Evolutionary conservation across 1,140 invertebrate species (phyloP).

Genomic region (Saxidomus purpurata): DNA sequence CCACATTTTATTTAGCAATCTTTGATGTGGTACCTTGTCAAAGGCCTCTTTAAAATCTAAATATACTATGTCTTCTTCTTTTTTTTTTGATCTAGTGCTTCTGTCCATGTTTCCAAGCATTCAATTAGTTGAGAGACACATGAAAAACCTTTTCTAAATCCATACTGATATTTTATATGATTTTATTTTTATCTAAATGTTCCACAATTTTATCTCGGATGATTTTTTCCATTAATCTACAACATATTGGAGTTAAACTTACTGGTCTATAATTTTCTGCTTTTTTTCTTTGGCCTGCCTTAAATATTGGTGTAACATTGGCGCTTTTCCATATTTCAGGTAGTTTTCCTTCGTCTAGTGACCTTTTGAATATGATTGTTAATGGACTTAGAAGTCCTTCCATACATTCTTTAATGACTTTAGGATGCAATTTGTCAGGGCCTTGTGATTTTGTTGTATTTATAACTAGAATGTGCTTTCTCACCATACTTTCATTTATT

Average conservation of each 20-base stretch:
- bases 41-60: conserved; percentile 32
- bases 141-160: not conserved
- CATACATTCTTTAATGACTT: not conserved
- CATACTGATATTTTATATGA: conserved; percentile 25
- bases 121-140: conserved; percentile 20
- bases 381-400: not conserved
- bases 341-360: not conserved
- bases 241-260: not conserved
- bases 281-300: too few species aligned
- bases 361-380: not conserved
- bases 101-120: not conserved
- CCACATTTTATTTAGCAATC: conserved; percentile 53
- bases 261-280: too few species aligned
- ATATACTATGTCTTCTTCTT: not conserved
- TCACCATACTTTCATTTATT: not conserved
- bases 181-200: conserved; percentile 2
- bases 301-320: too few species aligned
- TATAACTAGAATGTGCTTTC: not conserved
- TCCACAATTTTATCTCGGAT: not conserved
- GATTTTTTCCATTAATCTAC: conserved; percentile 7
- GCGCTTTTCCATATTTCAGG: not conserved
- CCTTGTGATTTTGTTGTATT: conserved; percentile 5
- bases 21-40: conserved; percentile 31
- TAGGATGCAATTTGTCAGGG: not conserved
- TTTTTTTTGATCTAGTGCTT: not conserved